Conservation (phyloP, 2,888 invertebrate species). For the Auanema sp. region DNA sequence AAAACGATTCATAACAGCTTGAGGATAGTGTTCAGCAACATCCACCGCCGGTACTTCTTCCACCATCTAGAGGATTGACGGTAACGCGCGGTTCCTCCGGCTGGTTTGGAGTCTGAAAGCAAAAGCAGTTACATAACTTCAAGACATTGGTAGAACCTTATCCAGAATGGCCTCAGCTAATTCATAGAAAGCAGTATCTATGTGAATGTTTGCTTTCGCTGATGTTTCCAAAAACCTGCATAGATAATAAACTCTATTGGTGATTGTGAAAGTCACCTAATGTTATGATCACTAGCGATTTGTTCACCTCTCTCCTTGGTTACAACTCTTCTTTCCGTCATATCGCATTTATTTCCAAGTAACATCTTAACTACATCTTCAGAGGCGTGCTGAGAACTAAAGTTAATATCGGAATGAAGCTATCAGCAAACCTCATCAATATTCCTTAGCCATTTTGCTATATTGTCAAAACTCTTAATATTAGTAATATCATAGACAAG, state of each 20-base stretch:
- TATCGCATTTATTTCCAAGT: constrained; percentile 95
- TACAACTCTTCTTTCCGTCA: constrained; percentile 90
- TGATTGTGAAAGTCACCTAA: constrained; percentile 17
- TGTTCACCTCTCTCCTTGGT: constrained; percentile 71
- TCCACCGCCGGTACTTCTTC: constrained; percentile 9
- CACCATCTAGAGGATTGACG: constrained; percentile 16
- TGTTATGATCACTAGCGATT: constrained; percentile 39
- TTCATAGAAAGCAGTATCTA: constrained; percentile 95
- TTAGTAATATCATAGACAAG: constrained; percentile 89
- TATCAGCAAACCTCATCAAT: constrained; percentile 78
- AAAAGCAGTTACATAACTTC: background rate
- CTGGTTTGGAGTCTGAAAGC: constrained; percentile 37
- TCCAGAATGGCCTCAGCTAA: constrained; percentile 75
- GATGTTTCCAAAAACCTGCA: constrained; percentile 97
- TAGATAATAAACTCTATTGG: background rate
- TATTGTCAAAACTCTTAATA: constrained; percentile 97
- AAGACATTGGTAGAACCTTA: constrained; percentile 38
- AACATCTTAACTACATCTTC: constrained; percentile 99
- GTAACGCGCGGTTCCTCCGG: constrained; percentile 28
- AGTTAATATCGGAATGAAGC: background rate
- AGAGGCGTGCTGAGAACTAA: constrained; percentile 75
- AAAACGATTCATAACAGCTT: no score
- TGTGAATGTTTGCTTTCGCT: constrained; percentile 94
- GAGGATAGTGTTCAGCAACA: constrained; percentile 11
- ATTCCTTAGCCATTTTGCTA: constrained; percentile 98